Conservation (phyloP, 2,113 vertebrate species). For the Bos taurus region ARS-UCD2.0 NC_037342.1:3444501-3445000, state of each 20-base stretch:
- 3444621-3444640: neutral
- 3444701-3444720: neutral
- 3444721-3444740: neutral
- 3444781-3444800: neutral
- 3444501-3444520: neutral
- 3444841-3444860: neutral
- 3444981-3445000: neutral
- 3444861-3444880: neutral
- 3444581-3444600: neutral
- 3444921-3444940: neutral
- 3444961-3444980: neutral
- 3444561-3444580: neutral
- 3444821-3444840: neutral
- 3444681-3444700: neutral
- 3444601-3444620: neutral
- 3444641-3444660: neutral
- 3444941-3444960: neutral
- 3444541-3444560: neutral
- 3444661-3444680: neutral
- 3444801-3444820: neutral
- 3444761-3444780: neutral
- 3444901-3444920: neutral
- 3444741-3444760: neutral
- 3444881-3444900: neutral
- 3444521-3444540: neutral